phyloP scores from a whole-genome alignment of 2,797 vertebrate species.

The Lerista edwardsae region DNA sequence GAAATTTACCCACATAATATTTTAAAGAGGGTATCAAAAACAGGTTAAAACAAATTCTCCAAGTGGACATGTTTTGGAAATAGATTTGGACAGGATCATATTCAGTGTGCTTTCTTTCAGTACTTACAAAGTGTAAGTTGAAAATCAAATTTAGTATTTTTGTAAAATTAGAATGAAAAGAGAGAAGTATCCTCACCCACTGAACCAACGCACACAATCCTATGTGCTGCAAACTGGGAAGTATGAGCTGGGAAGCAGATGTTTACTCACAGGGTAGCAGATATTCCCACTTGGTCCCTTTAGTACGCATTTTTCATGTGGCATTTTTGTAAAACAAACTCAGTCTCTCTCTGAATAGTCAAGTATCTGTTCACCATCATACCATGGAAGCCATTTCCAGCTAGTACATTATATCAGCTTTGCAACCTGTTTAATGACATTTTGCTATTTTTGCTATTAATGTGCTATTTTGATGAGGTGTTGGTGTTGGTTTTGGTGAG shows the following conservation, averaged over 20 bases:
- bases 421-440: slow-evolving; percentile 60
- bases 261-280: neutral
- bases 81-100: slow-evolving; percentile 30
- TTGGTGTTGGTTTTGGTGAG: too few species aligned
- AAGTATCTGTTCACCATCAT: slow-evolving; percentile 43
- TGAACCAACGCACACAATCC: slow-evolving; percentile 32
- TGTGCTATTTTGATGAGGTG: too few species aligned
- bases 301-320: neutral
- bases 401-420: slow-evolving; percentile 58
- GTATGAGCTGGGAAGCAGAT: too few species aligned
- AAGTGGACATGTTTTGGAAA: slow-evolving; percentile 11
- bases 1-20: slow-evolving; percentile 52
- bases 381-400: slow-evolving; percentile 58
- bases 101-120: neutral
- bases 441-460: too few species aligned
- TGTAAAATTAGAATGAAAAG: slow-evolving; percentile 28
- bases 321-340: slow-evolving; percentile 44
- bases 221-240: neutral
- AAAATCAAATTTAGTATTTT: slow-evolving; percentile 30
- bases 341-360: slow-evolving; percentile 29
- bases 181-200: neutral
- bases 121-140: neutral
- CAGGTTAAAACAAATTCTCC: neutral
- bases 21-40: slow-evolving; percentile 6
- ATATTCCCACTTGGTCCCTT: neutral